Conservation (phyloP, 2,113 vertebrate genomes). For the Erythrocebus patas region DNA sequence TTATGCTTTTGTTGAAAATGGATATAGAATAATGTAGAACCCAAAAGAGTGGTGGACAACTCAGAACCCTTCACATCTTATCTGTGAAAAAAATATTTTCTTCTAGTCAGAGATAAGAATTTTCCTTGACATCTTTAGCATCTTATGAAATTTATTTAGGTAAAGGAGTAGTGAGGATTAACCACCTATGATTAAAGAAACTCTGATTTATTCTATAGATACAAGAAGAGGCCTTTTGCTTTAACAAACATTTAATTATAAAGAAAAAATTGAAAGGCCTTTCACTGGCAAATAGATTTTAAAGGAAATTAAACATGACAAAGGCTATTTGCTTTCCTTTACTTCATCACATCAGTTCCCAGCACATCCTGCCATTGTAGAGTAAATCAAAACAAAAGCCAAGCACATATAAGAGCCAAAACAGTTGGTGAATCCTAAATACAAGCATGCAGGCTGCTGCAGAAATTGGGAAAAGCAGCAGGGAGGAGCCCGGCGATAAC, state of each 20-base stretch:
- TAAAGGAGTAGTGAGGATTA: not conserved
- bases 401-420: not conserved
- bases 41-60: not conserved
- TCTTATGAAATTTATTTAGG: not conserved
- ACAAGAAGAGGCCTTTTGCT: not conserved
- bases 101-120: not conserved
- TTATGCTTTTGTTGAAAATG: not conserved
- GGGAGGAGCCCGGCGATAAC: not conserved
- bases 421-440: not conserved
- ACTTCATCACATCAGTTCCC: not conserved
- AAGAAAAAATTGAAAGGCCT: not conserved
- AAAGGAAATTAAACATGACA: not conserved
- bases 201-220: not conserved
- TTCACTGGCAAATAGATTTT: not conserved
- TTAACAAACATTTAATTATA: slow-evolving; percentile 2
- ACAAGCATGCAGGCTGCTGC: not conserved
- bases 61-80: not conserved
- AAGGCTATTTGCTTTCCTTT: not conserved
- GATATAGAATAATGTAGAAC: not conserved
- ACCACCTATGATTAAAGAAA: not conserved
- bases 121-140: not conserved
- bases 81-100: not conserved
- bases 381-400: slow-evolving; percentile 28
- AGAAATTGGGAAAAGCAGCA: not conserved
- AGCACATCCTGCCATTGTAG: not conserved